These are phyloP conservation scores for Sisor rabdophorus DNA, from an alignment of 2,113 vertebrate species.

Conservation along the genomic window DNA sequence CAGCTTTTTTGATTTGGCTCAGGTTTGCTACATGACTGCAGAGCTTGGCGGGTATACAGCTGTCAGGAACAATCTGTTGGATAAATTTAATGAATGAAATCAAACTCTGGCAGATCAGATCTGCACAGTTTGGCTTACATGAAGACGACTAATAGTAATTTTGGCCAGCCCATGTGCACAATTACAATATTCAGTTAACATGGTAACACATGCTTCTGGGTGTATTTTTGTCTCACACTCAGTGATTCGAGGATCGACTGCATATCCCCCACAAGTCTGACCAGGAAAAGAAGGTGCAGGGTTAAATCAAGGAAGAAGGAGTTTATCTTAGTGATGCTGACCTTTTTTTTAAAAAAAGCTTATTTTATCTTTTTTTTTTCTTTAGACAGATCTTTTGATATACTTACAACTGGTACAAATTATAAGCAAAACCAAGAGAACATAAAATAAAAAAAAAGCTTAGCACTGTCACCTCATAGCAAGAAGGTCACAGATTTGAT, in stretches of 20 bases:
- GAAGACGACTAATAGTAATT: slow-evolving; percentile 14
- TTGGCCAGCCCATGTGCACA: background rate
- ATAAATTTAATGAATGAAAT: slow-evolving; percentile 31
- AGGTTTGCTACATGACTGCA: slow-evolving; percentile 18
- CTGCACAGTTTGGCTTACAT: slow-evolving; percentile 9
- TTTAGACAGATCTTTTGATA: background rate
- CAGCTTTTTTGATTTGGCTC: slow-evolving; percentile 19
- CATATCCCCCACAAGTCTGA: background rate
- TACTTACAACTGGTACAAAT: background rate
- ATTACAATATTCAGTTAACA: background rate
- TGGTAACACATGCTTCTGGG: background rate
- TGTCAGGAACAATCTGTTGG: slow-evolving; percentile 29
- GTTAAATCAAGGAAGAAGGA: background rate
- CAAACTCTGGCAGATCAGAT: slow-evolving; percentile 29
- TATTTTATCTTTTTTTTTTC: background rate
- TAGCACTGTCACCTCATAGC: too few relatives aligned
- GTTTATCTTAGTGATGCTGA: background rate
- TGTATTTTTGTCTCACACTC: slow-evolving; percentile 2
- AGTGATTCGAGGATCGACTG: background rate
- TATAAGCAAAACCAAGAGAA: too few relatives aligned
- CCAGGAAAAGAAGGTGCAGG: background rate
- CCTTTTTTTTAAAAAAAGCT: too few relatives aligned
- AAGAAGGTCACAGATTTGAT: too few relatives aligned
- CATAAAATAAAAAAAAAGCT: too few relatives aligned
- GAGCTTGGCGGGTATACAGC: slow-evolving; percentile 24